These are phyloP conservation scores for Motacilla alba DNA, from an alignment of 2,113 vertebrate genomes.

Conservation along the genomic window DNA sequence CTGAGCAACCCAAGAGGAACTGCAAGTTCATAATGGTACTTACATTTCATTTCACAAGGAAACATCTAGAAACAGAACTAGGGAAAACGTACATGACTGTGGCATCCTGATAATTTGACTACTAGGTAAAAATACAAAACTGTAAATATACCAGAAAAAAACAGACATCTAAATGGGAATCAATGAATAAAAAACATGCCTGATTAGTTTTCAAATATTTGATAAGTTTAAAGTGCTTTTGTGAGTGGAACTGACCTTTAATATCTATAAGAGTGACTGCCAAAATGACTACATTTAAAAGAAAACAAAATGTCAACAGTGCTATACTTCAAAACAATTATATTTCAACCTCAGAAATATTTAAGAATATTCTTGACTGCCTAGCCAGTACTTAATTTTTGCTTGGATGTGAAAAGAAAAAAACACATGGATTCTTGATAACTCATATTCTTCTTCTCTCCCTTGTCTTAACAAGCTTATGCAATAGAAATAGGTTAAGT, in stretches of 20 bases:
- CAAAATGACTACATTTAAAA: neutral
- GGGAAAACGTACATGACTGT: neutral
- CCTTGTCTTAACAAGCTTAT: neutral
- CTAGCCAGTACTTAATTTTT: neutral
- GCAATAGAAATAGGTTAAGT: neutral
- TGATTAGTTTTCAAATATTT: constrained; percentile 10
- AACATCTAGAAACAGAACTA: neutral
- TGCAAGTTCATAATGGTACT: neutral
- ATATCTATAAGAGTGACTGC: neutral
- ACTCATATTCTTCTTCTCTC: neutral
- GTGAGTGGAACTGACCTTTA: constrained; percentile 24
- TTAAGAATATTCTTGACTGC: neutral
- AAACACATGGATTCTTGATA: neutral
- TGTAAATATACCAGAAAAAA: neutral
- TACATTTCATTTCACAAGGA: neutral
- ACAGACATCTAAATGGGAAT: neutral
- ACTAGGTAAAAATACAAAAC: neutral
- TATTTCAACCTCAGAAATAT: neutral
- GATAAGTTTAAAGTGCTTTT: neutral
- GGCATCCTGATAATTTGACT: neutral
- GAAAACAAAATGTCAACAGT: neutral
- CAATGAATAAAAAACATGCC: neutral
- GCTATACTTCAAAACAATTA: neutral
- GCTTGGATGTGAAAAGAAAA: neutral
- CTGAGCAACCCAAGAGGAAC: neutral